These are phyloP conservation scores for Sterrhoptilus dennistouni DNA, from an alignment of 2,113 vertebrate species.

Conservation along the genomic window DNA sequence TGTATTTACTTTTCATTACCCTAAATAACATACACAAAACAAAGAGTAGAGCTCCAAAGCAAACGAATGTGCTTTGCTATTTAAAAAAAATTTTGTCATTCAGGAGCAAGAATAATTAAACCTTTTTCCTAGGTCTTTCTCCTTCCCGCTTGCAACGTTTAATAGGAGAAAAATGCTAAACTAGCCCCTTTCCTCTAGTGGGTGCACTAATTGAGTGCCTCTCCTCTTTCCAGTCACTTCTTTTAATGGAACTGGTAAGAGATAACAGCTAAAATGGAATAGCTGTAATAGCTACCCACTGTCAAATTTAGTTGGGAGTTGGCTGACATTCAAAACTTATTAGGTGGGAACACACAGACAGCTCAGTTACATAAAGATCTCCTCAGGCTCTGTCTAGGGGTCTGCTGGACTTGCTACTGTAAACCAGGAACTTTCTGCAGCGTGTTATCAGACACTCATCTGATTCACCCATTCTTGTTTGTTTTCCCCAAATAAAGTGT, in stretches of 20 bases:
- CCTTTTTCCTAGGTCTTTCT: not conserved
- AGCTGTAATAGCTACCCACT: constrained; percentile 13
- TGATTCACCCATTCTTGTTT: not conserved
- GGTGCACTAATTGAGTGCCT: not conserved
- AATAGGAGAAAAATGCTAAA: not conserved
- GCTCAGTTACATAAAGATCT: constrained; percentile 6
- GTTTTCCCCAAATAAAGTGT: not conserved
- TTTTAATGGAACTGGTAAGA: constrained; percentile 10
- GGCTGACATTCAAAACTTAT: constrained; percentile 31
- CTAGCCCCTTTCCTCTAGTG: not conserved
- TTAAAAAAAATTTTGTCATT: not conserved
- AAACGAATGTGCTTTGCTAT: not conserved
- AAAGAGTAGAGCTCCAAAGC: not conserved
- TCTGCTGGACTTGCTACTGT: not conserved
- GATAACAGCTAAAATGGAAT: not conserved
- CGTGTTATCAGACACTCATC: not conserved
- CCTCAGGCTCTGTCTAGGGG: not conserved
- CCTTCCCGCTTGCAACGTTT: rapidly evolving
- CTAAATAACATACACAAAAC: not conserved
- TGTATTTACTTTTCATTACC: rapidly evolving
- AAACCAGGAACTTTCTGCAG: not conserved
- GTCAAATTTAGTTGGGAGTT: not conserved
- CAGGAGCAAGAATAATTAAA: not conserved
- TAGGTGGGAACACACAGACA: not conserved
- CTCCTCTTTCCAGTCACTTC: not conserved